Evolutionary conservation across 2,797 vertebrate species (phyloP).

Genomic region (Ammospiza maritima): DNA sequence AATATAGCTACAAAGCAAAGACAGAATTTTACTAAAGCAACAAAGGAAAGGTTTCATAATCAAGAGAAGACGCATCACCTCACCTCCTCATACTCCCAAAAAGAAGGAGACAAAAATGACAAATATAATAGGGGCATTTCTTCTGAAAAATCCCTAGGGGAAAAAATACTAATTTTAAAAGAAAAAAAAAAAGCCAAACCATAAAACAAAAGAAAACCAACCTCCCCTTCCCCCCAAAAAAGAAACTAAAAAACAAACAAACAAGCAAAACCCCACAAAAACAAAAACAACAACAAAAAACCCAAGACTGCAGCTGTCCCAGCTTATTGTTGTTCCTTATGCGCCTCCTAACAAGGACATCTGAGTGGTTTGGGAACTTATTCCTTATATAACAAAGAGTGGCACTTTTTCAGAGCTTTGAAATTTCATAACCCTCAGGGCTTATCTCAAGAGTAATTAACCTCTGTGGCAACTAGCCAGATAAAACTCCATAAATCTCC

Average conservation of each 20-base stretch:
- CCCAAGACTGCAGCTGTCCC: neutral
- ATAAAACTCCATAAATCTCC: neutral
- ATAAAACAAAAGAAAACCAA: neutral
- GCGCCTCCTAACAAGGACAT: neutral
- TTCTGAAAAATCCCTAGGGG: neutral
- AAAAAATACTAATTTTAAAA: too few species aligned
- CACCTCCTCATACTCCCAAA: neutral
- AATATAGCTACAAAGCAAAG: slow-evolving; percentile 63
- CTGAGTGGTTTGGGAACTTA: neutral
- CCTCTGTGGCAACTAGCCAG: neutral
- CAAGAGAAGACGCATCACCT: neutral
- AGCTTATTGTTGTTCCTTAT: neutral
- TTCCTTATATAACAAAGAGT: neutral
- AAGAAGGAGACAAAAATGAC: neutral
- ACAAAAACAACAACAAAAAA: too few species aligned
- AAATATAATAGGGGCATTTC: neutral
- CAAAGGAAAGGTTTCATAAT: slow-evolving; percentile 28
- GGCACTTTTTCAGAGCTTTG: neutral
- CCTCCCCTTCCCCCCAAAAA: rapidly evolving
- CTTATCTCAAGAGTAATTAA: slow-evolving; percentile 27
- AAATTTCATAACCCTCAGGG: slow-evolving; percentile 22
- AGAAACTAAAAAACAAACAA: too few species aligned
- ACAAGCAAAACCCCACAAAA: neutral
- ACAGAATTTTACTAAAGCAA: slow-evolving; percentile 8
- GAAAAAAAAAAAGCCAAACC: too few species aligned